phyloP scores from a whole-genome alignment of 2,797 vertebrate species.

The Lithobates pipiens region DNA sequence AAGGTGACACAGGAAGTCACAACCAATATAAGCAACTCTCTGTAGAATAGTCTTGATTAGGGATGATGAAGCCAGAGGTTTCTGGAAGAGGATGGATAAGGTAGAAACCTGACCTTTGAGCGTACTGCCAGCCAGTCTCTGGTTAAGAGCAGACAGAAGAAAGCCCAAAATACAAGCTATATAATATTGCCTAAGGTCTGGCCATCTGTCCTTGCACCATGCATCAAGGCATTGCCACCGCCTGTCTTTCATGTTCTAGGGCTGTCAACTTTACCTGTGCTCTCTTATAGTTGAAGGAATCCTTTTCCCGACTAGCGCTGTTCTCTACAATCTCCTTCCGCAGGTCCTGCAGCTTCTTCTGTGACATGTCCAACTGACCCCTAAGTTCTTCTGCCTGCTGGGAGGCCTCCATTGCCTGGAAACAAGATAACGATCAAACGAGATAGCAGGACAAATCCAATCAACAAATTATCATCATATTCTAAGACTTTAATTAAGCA shows the following conservation, averaged over 20 bases:
- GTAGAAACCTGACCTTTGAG: too few relatives aligned
- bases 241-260: neutral
- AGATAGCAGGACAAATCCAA: neutral
- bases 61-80: too few relatives aligned
- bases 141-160: too few relatives aligned
- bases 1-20: too few relatives aligned
- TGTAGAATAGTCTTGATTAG: too few relatives aligned
- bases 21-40: too few relatives aligned
- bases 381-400: slow-evolving; percentile 90
- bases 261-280: slow-evolving; percentile 81
- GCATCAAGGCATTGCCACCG: neutral
- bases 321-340: slow-evolving; percentile 94
- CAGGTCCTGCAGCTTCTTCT: slow-evolving; percentile 89
- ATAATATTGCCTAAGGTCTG: too few relatives aligned
- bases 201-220: too few relatives aligned
- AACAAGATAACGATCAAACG: neutral
- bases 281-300: slow-evolving; percentile 93
- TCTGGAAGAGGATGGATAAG: too few relatives aligned
- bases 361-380: slow-evolving; percentile 87
- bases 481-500: too few relatives aligned
- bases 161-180: too few relatives aligned
- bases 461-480: neutral
- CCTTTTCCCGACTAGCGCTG: slow-evolving; percentile 94
- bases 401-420: slow-evolving; percentile 89
- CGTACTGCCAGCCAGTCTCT: too few relatives aligned